phyloP scores from a whole-genome alignment of 2,888 invertebrate species.

The Chironomus tentans region DNA sequence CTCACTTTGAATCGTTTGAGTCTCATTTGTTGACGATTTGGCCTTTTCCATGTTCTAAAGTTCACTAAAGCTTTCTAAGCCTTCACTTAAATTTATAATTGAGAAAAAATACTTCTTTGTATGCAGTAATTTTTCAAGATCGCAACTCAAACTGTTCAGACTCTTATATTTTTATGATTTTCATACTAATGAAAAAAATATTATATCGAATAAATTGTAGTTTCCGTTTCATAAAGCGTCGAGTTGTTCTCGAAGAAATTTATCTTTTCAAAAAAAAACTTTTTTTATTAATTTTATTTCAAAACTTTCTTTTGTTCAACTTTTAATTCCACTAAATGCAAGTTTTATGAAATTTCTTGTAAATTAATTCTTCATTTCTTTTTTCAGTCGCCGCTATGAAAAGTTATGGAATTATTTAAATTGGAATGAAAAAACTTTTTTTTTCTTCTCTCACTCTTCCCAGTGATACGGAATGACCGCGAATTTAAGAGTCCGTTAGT shows the following conservation, averaged over 20 bases:
- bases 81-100: no score
- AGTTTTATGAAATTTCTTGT: not conserved
- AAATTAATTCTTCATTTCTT: not conserved
- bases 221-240: not conserved
- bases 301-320: not conserved
- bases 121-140: no score
- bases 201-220: not conserved
- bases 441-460: no score
- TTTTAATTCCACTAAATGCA: not conserved
- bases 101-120: no score
- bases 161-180: not conserved
- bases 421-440: no score
- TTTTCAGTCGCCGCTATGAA: not conserved
- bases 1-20: slow-evolving; percentile 1
- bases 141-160: not conserved
- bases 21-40: not conserved
- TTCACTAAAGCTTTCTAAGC: no score
- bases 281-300: not conserved
- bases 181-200: not conserved
- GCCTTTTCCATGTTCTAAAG: no score
- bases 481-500: not conserved
- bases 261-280: not conserved
- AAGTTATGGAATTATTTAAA: no score
- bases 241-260: not conserved
- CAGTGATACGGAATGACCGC: not conserved